Evolutionary conservation across 2,888 invertebrate species (phyloP), one percentile per base, ranked within the genome.

Genomic region (Neoaliturus tenellus): DNA sequence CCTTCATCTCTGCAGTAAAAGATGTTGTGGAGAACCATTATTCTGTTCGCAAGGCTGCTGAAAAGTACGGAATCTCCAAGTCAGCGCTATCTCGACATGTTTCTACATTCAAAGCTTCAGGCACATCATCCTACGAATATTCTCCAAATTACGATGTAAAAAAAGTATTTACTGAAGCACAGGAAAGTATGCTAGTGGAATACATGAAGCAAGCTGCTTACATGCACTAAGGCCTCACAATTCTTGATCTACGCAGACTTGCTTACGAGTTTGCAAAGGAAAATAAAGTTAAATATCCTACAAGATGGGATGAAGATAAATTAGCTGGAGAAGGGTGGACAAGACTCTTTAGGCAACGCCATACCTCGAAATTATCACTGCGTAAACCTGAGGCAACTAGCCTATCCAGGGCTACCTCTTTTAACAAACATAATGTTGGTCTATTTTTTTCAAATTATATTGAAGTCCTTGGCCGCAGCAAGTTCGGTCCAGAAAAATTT

Each of bases 401-500:
- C 41, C 73, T 85, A 31, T 83, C 83, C 5, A 83, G 78, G 62
- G 75, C 75, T 14, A 83, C 67, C 5, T 75, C 62, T 81, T 85
- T 85, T 55, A 85, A 85, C 58, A 80, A 80, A 48, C 58, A 80
- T 58, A 51, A 80, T 55, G 80, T 80, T 80, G 80, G 80, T 44
- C 80, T 80, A 44, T 80, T 80, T 80, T 80, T 78, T 75, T 17
- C 35, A 31, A 80, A 80, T 28, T 55, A 80, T 80, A 80, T 44
- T 80, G 80, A 80, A 33, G 78, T 44, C 51, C 78, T 80, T 44
- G 48, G 80, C 48, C 58, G 39, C 23, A 80, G 48, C 55, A 10
- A 81, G 10, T 84, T 85, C 23, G 35, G 62, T 2, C 78, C 81
- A 23, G 67, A 78, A 12, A 58, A n/a, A 89, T 91, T 71, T 90